A percentile compares a stretch with the other conserved stretches of the same genome.
Conservation (phyloP, 2,888 invertebrate species). For the Punctoribates punctum region DNA sequence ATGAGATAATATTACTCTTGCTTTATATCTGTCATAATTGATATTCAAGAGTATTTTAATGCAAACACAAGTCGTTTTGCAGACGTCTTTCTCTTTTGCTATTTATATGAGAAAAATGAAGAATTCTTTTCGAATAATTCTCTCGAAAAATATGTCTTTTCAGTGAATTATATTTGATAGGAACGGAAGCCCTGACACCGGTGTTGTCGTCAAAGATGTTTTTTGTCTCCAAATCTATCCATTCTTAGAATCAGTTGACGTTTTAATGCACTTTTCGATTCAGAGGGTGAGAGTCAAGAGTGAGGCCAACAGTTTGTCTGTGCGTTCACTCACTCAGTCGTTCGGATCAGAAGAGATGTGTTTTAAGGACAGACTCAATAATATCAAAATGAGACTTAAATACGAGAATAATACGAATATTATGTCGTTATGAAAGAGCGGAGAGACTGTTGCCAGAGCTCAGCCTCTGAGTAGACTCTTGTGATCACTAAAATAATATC, state of each 20-base stretch:
- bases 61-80: no score
- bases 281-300: neutral
- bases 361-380: neutral
- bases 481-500: slow-evolving; percentile 16
- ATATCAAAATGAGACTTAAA: neutral
- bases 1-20: neutral
- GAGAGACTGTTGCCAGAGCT: neutral
- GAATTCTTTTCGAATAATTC: no score
- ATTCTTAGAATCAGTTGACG: neutral
- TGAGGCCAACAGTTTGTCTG: neutral
- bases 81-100: no score
- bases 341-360: neutral
- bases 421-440: neutral
- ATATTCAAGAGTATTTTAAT: no score
- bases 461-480: neutral
- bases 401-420: slow-evolving; percentile 8
- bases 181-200: no score
- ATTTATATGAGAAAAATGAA: no score
- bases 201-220: slow-evolving; percentile 1
- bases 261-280: neutral
- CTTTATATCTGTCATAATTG: neutral
- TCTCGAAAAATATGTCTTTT: no score
- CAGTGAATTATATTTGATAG: no score
- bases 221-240: neutral
- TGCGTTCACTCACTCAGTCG: neutral